Conservation (phyloP, 2,113 vertebrate species). For the Planiliza haematocheilus region DNA sequence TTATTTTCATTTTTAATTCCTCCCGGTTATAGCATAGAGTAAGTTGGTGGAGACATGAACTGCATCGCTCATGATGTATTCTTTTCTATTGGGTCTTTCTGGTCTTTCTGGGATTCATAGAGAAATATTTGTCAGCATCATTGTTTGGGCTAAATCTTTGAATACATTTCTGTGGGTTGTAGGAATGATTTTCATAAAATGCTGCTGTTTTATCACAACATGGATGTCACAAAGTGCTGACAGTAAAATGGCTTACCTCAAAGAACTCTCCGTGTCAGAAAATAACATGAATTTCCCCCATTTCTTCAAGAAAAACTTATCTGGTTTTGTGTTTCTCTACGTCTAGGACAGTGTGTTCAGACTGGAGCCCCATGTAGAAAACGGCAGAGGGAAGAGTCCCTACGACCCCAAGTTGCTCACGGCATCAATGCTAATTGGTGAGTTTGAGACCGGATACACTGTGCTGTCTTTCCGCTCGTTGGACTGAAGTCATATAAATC, state of each 20-base stretch:
- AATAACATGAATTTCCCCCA: neutral
- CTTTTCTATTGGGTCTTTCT: neutral
- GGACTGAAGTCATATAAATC: constrained; percentile 48
- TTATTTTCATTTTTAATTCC: constrained; percentile 1
- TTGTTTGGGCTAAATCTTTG: neutral
- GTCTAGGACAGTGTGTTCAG: constrained; percentile 92
- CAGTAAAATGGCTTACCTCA: neutral
- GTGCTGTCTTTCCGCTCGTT: constrained; percentile 1
- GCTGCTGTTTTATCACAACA: neutral
- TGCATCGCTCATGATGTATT: too few relatives aligned
- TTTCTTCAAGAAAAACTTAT: neutral
- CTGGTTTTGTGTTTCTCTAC: constrained; percentile 39
- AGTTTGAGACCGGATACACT: constrained; percentile 48
- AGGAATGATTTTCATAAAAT: neutral
- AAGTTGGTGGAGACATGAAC: too few relatives aligned
- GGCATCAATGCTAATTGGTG: constrained; percentile 95
- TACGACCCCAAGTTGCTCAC: constrained; percentile 96
- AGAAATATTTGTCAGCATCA: neutral
- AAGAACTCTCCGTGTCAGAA: neutral
- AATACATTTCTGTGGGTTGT: neutral
- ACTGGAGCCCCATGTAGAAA: constrained; percentile 91
- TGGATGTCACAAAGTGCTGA: constrained; percentile 7
- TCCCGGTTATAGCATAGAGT: neutral
- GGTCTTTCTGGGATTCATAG: neutral
- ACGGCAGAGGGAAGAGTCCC: constrained; percentile 96